Evolutionary conservation across 2,888 invertebrate species (phyloP), one percentile per base, ranked within the genome.

Genomic region (Leptopilina drosophilae): DNA sequence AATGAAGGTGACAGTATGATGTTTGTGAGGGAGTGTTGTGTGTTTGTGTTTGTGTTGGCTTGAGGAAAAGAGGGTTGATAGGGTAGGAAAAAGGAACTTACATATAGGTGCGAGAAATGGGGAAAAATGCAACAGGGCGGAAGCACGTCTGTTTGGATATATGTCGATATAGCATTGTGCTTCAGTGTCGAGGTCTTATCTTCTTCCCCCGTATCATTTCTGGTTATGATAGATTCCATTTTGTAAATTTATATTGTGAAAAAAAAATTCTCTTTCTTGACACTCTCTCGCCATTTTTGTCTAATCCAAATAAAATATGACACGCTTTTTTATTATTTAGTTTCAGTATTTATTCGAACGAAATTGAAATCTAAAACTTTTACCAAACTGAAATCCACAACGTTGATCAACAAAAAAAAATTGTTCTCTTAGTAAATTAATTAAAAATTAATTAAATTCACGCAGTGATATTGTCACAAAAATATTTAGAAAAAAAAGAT

Each of bases 71-170:
- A 77, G 67, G 65, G 49, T 73, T 77, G 76, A 49, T 49, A 11
- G 49, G 12, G 56, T 64, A 73, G 53, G 77, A 64, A 42, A 56
- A 67, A 67, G 46, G 67, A 67, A 67, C 67, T 67, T 67, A 67
- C 62, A 62, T 15, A 49, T 15, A 49, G 49, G 49, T 83, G 81
- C 80, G 80, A 78, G 82, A 81, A 82, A 82, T 79, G 85, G 84
- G 83, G 49, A 49, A 85, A 85, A 85, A 85, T 80, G 85, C 85
- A 87, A 87, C 86, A 86, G 86, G 85, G 85, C 85, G 85, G 85
- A 87, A 86, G 85, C 86, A 85, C 84, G 82, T 81, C 80, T 85
- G 26, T 67, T 67, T 67, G 49, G 67, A 67, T 49, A 49, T 20
- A 67, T 49, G 67, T 67, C 49, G 87, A 86, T 87, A 86, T 87